Percentiles rank a stretch among this genome's conserved stretches.
phyloP scores from a whole-genome alignment of 2,797 vertebrate species.

The Macropodus opercularis region DNA sequence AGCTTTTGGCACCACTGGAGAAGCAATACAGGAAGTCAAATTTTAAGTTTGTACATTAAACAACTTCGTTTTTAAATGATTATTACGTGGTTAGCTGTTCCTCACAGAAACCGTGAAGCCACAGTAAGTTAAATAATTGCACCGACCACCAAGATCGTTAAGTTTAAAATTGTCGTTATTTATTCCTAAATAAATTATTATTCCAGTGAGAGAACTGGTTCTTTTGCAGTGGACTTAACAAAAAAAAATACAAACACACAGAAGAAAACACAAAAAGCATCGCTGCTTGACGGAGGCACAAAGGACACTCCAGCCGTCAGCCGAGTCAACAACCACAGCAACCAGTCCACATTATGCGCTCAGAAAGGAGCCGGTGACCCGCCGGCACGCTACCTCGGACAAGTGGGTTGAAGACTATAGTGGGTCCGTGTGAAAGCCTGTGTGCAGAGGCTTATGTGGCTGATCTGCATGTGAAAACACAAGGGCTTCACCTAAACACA shows the following conservation, averaged over 20 bases:
- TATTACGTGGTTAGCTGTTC: background rate
- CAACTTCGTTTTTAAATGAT: background rate
- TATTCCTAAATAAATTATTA: background rate
- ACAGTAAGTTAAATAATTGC: background rate
- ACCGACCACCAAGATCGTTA: background rate
- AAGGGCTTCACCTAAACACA: slow-evolving; percentile 42
- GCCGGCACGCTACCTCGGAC: slow-evolving; percentile 39
- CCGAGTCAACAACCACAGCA: slow-evolving; percentile 64
- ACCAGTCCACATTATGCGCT: slow-evolving; percentile 29
- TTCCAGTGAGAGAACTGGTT: background rate
- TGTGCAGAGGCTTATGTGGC: slow-evolving; percentile 63
- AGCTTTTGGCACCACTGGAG: slow-evolving; percentile 27
- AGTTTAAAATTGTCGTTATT: background rate
- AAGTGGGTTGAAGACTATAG: slow-evolving; percentile 65
- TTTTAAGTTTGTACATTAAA: slow-evolving; percentile 16
- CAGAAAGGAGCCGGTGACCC: slow-evolving; percentile 63
- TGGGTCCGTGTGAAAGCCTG: slow-evolving; percentile 64
- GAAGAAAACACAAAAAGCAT: background rate
- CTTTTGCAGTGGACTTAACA: background rate
- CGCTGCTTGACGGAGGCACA: background rate
- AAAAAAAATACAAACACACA: background rate
- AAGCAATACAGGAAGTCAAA: slow-evolving; percentile 16
- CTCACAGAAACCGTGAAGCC: background rate
- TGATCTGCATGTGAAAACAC: slow-evolving; percentile 77
- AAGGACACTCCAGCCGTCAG: slow-evolving; percentile 42